Base-by-base conservation (phyloP, 2,888 invertebrate genomes). In the Lamellibrachia satsuma region DNA sequence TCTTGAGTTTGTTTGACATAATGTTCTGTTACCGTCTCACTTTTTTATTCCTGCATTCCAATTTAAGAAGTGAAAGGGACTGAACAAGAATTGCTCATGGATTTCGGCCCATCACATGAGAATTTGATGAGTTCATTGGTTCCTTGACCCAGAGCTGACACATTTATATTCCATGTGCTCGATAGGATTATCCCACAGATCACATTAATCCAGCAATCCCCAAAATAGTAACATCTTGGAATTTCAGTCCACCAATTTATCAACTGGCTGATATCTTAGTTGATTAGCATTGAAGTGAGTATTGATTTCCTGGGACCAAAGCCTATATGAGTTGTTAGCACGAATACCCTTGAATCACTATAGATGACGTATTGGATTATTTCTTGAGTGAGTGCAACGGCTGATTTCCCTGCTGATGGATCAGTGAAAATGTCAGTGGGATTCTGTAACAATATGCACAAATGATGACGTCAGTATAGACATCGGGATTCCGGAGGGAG, bases 251-350 rank as follows among this genome's bases (percentile, higher is more conserved):
- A n/a, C n/a, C 75, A 75, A 75, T 75, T 75, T 75, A 75, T 75
- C 75, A 75, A 75, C 75, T 0, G 75, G 22, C 3, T 6, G 75
- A 75, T 75, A 75, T 75, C 75, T 2, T 75, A 22, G 75, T 75
- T 75, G 75, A 75, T 75, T 75, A 75, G 75, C 75, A 22, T 0
- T 75, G 75, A 3, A n/a, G 15, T 6, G 75, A 22, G 75, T n/a
- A 75, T 75, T 75, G 75, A 75, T 75, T 75, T 75, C 75, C 75
- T 75, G 75, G 22, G 75, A 75, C 75, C 15, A 75, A 75, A 75
- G 75, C 75, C 75, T 22, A 75, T 22, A 15, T 75, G 22, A 1
- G 3, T 75, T 75, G 75, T 75, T 15, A 3, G 75, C 22, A 22
- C 6, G 22, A 75, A 75, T 75, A 75, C 22, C 75, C 75, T 75